These are phyloP conservation scores for Venustaconcha ellipsiformis DNA, from an alignment of 1,140 invertebrate species.

Conservation along the genomic window DNA sequence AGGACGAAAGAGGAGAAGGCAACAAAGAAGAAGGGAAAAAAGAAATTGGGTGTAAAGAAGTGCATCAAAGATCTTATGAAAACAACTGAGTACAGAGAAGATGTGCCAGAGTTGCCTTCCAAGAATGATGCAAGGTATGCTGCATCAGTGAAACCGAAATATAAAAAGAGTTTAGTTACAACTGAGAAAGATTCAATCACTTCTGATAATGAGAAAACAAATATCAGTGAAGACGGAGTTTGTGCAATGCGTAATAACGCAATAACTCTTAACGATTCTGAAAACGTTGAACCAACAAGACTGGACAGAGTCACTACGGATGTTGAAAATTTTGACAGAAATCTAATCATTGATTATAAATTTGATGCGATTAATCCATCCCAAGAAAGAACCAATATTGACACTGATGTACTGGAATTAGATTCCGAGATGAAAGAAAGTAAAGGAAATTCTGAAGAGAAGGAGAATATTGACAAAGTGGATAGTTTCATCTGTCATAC, in stretches of 20 bases:
- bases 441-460: too few species aligned
- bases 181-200: neutral
- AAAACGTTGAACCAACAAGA: neutral
- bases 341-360: too few species aligned
- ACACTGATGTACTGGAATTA: too few species aligned
- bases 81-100: constrained; percentile 15
- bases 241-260: neutral
- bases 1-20: constrained; percentile 2
- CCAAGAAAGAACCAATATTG: too few species aligned
- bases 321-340: too few species aligned
- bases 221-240: neutral
- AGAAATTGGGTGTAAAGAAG: constrained; percentile 17
- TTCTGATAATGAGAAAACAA: neutral
- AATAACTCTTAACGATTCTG: neutral
- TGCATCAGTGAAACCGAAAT: neutral
- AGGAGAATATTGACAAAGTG: too few species aligned
- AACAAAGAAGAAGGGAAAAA: constrained; percentile 12
- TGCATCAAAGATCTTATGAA: constrained; percentile 17
- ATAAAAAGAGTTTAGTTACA: neutral
- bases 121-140: constrained; percentile 1
- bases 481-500: neutral
- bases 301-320: neutral
- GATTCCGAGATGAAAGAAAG: too few species aligned
- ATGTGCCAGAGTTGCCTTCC: neutral
- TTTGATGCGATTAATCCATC: too few species aligned